Conservation (phyloP, 2,113 vertebrate species). For the Dromiciops gliroides region DNA sequence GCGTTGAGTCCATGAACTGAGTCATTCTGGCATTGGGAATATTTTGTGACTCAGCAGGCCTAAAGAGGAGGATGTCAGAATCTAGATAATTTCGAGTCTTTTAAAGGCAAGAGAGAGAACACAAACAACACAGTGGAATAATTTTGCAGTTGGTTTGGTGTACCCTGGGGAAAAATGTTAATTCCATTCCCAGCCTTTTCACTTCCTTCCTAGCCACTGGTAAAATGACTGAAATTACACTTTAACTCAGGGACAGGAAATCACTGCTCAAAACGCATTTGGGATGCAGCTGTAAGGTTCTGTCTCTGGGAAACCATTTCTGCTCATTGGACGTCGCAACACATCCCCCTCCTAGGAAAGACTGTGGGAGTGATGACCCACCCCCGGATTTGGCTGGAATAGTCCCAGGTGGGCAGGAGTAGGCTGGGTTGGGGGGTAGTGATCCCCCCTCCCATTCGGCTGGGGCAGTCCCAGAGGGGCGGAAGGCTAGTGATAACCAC, state of each 20-base stretch:
- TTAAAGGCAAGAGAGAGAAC: conserved; percentile 77
- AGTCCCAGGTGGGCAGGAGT: background rate
- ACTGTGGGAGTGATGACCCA: background rate
- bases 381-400: no score
- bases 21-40: conserved; percentile 73
- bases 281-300: conserved; percentile 38
- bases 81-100: conserved; percentile 73
- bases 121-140: conserved; percentile 73
- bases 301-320: background rate
- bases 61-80: conserved; percentile 69
- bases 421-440: background rate
- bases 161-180: conserved; percentile 67
- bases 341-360: background rate
- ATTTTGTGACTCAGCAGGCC: conserved; percentile 79
- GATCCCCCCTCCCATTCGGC: background rate
- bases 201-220: conserved; percentile 63
- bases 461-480: background rate
- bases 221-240: conserved; percentile 25
- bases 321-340: background rate
- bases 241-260: conserved; percentile 62
- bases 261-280: conserved; percentile 41
- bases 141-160: conserved; percentile 54
- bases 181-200: conserved; percentile 75
- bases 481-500: background rate
- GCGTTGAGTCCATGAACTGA: conserved; percentile 68